Conservation (phyloP, 1,140 invertebrate genomes). For the Pinna nobilis region DNA sequence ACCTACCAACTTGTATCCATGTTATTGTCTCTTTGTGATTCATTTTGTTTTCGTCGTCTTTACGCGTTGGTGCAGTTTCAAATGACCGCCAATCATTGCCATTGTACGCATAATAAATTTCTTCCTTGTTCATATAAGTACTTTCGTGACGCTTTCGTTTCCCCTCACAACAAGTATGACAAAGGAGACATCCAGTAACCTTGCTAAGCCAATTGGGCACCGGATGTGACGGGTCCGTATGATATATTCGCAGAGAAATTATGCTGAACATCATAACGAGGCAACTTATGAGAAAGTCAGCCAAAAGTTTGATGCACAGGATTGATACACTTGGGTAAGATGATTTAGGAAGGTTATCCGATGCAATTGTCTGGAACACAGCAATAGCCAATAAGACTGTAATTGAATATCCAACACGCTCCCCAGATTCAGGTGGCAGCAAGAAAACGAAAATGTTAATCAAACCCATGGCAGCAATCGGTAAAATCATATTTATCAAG, state of each 20-base stretch:
- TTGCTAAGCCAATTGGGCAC: background rate
- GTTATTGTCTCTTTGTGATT: background rate
- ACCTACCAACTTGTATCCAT: background rate
- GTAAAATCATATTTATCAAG: slow-evolving; percentile 27
- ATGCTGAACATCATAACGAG: slow-evolving; percentile 14
- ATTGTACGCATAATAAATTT: slow-evolving; percentile 2
- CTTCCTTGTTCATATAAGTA: background rate
- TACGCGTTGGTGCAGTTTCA: background rate
- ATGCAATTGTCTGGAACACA: slow-evolving; percentile 29
- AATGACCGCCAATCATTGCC: background rate
- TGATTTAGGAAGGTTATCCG: slow-evolving; percentile 11
- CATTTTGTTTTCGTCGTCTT: background rate
- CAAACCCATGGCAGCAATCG: slow-evolving; percentile 4
- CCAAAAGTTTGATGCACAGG: slow-evolving; percentile 13
- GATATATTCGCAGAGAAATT: slow-evolving; percentile 13
- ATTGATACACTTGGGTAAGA: slow-evolving; percentile 14
- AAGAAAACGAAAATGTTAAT: slow-evolving; percentile 36
- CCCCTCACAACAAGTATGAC: background rate
- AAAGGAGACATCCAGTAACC: background rate
- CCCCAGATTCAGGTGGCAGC: slow-evolving; percentile 35
- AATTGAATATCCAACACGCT: slow-evolving; percentile 30
- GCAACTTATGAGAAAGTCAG: slow-evolving; percentile 16
- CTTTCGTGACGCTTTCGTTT: background rate
- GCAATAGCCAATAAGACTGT: slow-evolving; percentile 30
- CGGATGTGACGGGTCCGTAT: background rate